Percentiles rank a stretch among this genome's conserved stretches.
These are phyloP conservation scores for Prolemur simus DNA, from an alignment of 2,113 vertebrate genomes.

Conservation along the genomic window DNA sequence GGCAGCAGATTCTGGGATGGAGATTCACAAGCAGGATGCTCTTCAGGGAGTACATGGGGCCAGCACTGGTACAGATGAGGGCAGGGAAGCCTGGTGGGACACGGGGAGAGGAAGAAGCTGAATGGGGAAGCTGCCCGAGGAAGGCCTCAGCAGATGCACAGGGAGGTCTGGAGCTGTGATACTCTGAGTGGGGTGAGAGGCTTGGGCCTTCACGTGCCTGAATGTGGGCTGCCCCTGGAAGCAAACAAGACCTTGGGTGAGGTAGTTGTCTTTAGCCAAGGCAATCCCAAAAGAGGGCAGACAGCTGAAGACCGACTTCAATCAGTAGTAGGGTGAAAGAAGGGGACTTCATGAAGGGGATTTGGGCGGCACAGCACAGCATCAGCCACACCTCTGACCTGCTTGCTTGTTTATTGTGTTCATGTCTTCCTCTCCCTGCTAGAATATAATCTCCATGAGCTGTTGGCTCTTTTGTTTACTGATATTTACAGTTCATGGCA, in stretches of 20 bases:
- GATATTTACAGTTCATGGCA: background rate
- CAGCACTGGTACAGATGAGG: background rate
- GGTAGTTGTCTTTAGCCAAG: background rate
- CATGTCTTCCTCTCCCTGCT: background rate
- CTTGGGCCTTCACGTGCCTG: background rate
- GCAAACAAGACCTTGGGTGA: background rate
- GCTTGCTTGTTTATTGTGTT: background rate
- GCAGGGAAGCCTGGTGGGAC: background rate
- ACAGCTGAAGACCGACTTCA: background rate
- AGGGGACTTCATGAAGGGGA: background rate
- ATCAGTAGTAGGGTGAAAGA: background rate
- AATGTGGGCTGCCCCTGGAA: background rate
- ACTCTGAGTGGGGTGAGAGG: background rate
- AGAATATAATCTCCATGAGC: background rate
- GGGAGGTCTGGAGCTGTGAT: background rate
- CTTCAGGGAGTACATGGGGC: background rate
- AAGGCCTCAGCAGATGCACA: background rate
- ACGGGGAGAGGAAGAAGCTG: background rate
- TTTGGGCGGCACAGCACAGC: background rate
- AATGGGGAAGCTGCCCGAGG: background rate
- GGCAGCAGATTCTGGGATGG: background rate
- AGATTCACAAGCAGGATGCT: background rate
- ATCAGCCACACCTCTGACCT: background rate
- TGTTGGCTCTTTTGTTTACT: background rate
- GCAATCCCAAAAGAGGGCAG: background rate